Base-by-base conservation (phyloP, 1,140 invertebrate genomes). In the Choristoneura fumiferana region DNA sequence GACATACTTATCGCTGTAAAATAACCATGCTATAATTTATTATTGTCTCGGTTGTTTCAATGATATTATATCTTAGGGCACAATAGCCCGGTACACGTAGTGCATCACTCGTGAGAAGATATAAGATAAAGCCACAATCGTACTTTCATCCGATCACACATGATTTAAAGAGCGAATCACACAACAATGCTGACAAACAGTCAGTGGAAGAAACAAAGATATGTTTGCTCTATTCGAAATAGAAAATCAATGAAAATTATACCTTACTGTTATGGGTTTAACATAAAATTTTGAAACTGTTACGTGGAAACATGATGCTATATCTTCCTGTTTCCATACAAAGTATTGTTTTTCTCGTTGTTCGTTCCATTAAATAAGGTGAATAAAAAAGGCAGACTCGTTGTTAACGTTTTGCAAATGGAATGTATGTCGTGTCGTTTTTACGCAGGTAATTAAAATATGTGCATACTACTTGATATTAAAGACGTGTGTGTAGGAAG, bases 141-240 rank as follows among this genome's bases (percentile, higher is more conserved):
- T 73, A 81, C 78, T 84, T 82, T 83, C 82, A 79, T 81, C 73
- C 66, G 65, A 85, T 84, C 78, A 81, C 72, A 78, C 80, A 73
- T 83, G 81, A 82, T 82, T 78, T 77, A 83, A 49, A 80, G 73
- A 76, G 80, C 66, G 74, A 75, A 78, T 67, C 62, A 53, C 34
- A 71, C 64, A 73, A 81, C 78, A 79, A 78, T 78, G 63, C 67
- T 63, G 65, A 63, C 67, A 71, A 70, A 72, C 67, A 62, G 69
- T 72, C 75, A 75, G 75, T 78, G 74, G 54, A 57, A 22, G 63
- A 69, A 66, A 63, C 63, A 70, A 70, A 68, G 57, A 67, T 36
- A 38, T 10, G 37, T n/a, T 59, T 64, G 57, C 55, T 49, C 2
- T 12, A 18, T n/a, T 12, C 17, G 15, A 9, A 12, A 9, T 3